Base-by-base conservation (phyloP, 2,888 invertebrate genomes). In the Synanthedon andrenaeformis region DNA sequence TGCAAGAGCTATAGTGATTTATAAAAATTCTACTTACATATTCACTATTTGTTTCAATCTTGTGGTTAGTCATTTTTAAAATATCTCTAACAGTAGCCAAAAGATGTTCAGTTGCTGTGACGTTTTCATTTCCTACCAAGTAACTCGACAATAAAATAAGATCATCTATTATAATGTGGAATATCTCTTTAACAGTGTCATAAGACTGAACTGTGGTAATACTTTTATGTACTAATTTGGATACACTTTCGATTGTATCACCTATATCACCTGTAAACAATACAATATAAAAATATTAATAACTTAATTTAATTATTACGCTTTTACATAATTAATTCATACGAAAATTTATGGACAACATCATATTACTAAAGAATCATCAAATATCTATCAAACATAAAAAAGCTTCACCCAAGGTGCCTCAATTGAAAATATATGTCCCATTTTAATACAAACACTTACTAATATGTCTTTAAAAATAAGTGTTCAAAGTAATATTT, bases 281-380 rank as follows among this genome's bases (percentile, higher is more conserved):
- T 10, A 5, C 35, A 5, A 35, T 35, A 35, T 35, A 35, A 35
- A 35, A 35, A 35, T 10, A 8, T 35, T 35, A 23, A 5, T 5
- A 23, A 35, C 35, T 35, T 3, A 35, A 35, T 35, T 10, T 35
- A 35, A 35, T 35, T 45, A 45, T 45, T 45, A 6, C 2, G n/a
- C 14, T 14, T 45, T 14, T 45, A 12, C 3, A 12, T 13, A 12
- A 45, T 45, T 45, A 13, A 45, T n/a, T 13, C 6, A 11, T 2
- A 45, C 11, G n/a, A 13, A 45, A 45, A 6, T 45, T n/a, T 45
- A 45, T 13, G 45, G 10, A 41, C 81, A 79, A 76, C 74, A 81
- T 82, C 82, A 83, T 82, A 82, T 79, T 78, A 80, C 79, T 81
- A 79, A 79, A 80, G 78, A 73, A 60, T 81, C 76, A 79, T 81